Evolutionary conservation across 2,113 vertebrate species (phyloP), one percentile per base, ranked within the genome.

Genomic region (Salvelinus alpinus): DNA sequence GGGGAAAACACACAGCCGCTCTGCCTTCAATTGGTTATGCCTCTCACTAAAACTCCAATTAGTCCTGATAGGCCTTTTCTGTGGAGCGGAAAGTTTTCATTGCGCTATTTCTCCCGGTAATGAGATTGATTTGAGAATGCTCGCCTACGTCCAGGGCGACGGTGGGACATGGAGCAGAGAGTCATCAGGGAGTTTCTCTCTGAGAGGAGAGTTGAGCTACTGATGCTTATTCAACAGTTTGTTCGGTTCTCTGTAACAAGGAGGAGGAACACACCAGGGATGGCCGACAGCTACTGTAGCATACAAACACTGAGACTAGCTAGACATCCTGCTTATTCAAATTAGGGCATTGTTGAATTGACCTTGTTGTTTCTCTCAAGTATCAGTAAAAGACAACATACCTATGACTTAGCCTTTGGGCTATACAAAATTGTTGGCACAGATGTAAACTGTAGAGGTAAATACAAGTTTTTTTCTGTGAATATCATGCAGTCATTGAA

Each of bases 111-210:
- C 38, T 75, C 72, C 38, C 71, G 5, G 38, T 75, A 78, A 38
- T 18, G n/a, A 75, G 72, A 82, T 79, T 82, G 80, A 82, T 80
- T 81, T 57, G 67, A 77, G 81, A 69, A 79, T 59, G 57, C 51
- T 70, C 54, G 25, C 70, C 38, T 65, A 59, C 20, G 70, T 78
- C 74, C 51, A 27, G 72, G 62, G 74, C 57, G 59, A 73, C 54
- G 18, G 22, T 31, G 54, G 22, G 65, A 44, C 13, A 54, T 14
- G 16, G 16, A 20, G 25, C n/a, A 77, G 9, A 14, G 48, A 77
- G 69, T 80, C 74, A 75, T 76, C 78, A 75, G 73, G 71, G 54
- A 65, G 75, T 57, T 34, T 59, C 70, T 72, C 66, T 73, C 71
- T 11, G 70, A 38, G 34, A 38, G 34, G 34, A 57, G 74, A 72